Percentiles rank a stretch among this genome's conserved stretches.
Evolutionary conservation across 2,888 invertebrate genomes (phyloP).

Genomic region (Tiliacea citrago): DNA sequence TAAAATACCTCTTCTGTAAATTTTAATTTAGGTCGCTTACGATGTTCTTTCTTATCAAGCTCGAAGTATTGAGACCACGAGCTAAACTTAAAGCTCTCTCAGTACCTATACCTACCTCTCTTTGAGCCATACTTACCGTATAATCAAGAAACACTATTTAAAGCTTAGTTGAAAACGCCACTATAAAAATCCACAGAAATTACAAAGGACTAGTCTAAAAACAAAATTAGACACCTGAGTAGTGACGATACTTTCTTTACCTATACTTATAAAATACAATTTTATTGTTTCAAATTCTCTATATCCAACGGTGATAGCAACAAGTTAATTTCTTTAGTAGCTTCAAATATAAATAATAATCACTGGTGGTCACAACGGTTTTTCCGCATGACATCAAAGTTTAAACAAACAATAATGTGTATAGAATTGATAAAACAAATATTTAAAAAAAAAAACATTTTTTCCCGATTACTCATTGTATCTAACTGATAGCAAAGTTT

Average conservation of each 20-base stretch:
- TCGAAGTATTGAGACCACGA: neutral
- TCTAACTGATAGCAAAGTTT: constrained; percentile 61
- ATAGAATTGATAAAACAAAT: constrained; percentile 44
- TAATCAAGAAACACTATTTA: neutral
- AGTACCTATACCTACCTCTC: neutral
- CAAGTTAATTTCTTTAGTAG: neutral
- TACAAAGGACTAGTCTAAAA: neutral
- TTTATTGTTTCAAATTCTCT: neutral
- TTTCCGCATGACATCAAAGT: constrained; percentile 44
- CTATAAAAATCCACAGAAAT: too few relatives aligned
- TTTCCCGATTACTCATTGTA: constrained; percentile 59
- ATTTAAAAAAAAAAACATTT: constrained; percentile 27
- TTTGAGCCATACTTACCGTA: neutral
- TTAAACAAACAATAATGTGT: constrained; percentile 35
- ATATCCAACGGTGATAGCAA: constrained; percentile 6
- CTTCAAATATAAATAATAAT: constrained; percentile 11
- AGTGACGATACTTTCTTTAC: neutral
- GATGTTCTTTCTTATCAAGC: too few relatives aligned
- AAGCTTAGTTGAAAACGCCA: neutral
- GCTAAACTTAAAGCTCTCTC: neutral
- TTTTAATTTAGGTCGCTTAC: too few relatives aligned
- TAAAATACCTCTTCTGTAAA: too few relatives aligned
- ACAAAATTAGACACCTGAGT: neutral
- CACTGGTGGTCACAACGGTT: constrained; percentile 14
- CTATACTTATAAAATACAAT: neutral